These are phyloP conservation scores for Gadus chalcogrammus DNA, from an alignment of 2,113 vertebrate species.

Conservation along the genomic window DNA sequence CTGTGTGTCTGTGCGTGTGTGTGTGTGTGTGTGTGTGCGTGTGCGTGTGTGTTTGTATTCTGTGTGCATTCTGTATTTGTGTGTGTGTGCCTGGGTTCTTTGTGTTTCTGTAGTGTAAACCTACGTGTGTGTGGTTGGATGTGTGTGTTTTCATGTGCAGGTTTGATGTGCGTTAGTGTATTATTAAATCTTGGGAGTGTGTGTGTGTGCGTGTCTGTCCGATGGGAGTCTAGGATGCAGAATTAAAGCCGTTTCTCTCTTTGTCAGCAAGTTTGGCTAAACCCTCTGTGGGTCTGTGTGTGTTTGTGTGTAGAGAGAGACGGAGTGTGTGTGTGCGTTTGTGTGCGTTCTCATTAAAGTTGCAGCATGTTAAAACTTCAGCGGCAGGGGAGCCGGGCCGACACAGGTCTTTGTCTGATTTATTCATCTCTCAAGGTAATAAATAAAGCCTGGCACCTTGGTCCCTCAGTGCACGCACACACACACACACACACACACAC, in stretches of 20 bases:
- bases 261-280: conserved; percentile 54
- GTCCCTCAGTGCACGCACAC: conserved; percentile 13
- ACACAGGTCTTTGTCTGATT: background rate
- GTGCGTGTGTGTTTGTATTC: too few species aligned
- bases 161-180: background rate
- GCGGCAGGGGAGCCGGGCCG: background rate
- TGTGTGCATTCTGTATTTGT: too few species aligned
- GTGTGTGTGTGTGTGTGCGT: too few species aligned
- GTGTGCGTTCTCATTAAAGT: conserved; percentile 38
- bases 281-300: conserved; percentile 22
- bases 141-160: background rate
- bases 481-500: too few species aligned
- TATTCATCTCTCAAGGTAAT: background rate
- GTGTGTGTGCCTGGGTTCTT: too few species aligned
- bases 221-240: conserved; percentile 30
- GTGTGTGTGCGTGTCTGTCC: background rate
- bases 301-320: conserved; percentile 15
- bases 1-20: too few species aligned
- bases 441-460: conserved; percentile 11
- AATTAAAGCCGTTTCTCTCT: conserved; percentile 53
- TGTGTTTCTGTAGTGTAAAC: too few species aligned
- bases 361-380: conserved; percentile 19
- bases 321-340: conserved; percentile 13
- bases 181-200: background rate
- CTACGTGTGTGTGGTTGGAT: background rate